Base-by-base conservation (phyloP, 2,797 vertebrate genomes). In the Galaxias olidus region DNA sequence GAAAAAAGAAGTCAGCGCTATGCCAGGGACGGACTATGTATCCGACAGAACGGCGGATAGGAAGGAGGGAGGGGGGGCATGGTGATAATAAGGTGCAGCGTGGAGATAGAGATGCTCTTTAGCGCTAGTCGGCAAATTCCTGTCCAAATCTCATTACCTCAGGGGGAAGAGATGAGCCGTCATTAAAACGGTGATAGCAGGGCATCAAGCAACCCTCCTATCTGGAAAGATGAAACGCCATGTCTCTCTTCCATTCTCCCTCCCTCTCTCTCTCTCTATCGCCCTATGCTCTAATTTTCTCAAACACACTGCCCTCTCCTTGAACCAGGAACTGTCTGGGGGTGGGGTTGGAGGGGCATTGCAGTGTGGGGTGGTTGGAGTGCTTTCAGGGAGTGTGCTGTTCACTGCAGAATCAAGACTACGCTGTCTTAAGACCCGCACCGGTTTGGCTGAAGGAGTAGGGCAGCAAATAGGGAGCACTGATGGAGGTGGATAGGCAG, bases 101-200 rank as follows among this genome's bases (percentile, higher is more conserved):
- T 8, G 3, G 70, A 72, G 72, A 80, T 64, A 77, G 60, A 52
- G 73, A 78, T 74, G 63, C 15, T 69, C 68, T 69, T 72, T 59
- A 0, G 13, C 68, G 84, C 73, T 79, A 86, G 80, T 78, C 84
- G 82, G 77, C 73, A 73, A 72, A 74, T 80, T 81, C 73, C 73
- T 74, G 68, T 57, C 49, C 76, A 84, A 73, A 78, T 79, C 76
- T 78, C 83, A 15, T 7, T 42, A 53, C 72, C 82, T 71, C 19
- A 56, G 1, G 69, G 79, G 73, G 76, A 69, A 74, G 70, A 76
- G 75, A 85, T 69, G 79, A 76, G 63, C 71, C 58, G 77, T 77
- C 87, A 83, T 85, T 88, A 88, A 71, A 74, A 81, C 75, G 42
- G 76, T 65, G 80, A 86, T 80, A 79, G 74, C 66, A 12, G 15